Conservation (phyloP, 2,113 vertebrate species). For the Spermophilus dauricus region DNA sequence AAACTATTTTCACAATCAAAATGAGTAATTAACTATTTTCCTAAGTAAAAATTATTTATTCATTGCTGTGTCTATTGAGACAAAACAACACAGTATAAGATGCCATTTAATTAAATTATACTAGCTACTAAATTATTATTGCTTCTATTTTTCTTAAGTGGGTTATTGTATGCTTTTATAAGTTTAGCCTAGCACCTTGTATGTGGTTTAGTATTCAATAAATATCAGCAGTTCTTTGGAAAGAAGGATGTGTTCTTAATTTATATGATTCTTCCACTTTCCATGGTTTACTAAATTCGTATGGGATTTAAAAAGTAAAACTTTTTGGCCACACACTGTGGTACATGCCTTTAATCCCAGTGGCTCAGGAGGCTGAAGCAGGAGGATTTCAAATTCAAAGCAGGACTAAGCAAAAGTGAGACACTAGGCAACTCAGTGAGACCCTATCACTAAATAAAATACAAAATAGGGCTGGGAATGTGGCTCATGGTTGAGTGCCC, state of each 20-base stretch:
- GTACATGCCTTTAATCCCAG: no score
- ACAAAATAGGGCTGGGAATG: no score
- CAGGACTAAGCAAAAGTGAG: no score
- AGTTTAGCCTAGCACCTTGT: not conserved
- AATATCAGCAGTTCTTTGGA: not conserved
- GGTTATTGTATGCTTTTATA: not conserved
- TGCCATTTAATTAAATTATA: conserved; percentile 35
- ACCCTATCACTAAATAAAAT: no score
- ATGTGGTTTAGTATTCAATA: not conserved
- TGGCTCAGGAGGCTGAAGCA: no score
- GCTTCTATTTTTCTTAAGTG: not conserved
- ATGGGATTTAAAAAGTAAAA: not conserved
- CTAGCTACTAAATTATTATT: not conserved
- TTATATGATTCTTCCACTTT: not conserved
- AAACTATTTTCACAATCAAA: not conserved
- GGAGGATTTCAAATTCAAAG: no score
- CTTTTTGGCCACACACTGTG: not conserved
- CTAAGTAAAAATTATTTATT: conserved; percentile 15
- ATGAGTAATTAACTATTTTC: not conserved
- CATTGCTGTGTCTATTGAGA: not conserved
- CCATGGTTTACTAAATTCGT: conserved; percentile 24
- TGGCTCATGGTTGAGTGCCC: no score
- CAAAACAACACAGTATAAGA: not conserved
- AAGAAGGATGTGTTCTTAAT: not conserved
- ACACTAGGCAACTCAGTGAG: no score